These are phyloP conservation scores for Paratilapia polleni DNA, from an alignment of 2,113 vertebrate genomes.

Conservation along the genomic window DNA sequence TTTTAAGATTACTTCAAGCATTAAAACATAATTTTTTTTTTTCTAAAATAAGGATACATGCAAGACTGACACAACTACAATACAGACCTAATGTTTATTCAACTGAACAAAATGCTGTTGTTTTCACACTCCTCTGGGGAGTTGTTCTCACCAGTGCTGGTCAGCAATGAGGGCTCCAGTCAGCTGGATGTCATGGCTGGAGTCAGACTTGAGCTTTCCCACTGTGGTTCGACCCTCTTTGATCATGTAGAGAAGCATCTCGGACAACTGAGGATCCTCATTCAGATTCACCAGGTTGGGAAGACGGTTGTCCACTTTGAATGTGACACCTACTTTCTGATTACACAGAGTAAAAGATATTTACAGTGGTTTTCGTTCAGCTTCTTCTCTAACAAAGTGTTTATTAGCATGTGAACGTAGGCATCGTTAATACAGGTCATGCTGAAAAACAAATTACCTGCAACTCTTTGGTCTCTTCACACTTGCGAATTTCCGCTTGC, in stretches of 20 bases:
- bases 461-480: slow-evolving; percentile 89
- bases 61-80: neutral
- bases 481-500: slow-evolving; percentile 90
- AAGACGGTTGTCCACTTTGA: slow-evolving; percentile 91
- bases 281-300: slow-evolving; percentile 96
- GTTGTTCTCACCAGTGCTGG: slow-evolving; percentile 87
- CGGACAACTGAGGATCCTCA: slow-evolving; percentile 96
- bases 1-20: neutral
- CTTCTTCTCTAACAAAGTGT: neutral
- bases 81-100: neutral
- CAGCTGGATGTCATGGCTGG: slow-evolving; percentile 90
- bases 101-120: neutral
- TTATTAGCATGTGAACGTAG: neutral
- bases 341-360: neutral
- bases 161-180: slow-evolving; percentile 92
- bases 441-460: slow-evolving; percentile 80
- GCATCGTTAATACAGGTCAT: neutral
- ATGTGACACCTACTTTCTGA: slow-evolving; percentile 91
- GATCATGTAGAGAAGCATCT: slow-evolving; percentile 96
- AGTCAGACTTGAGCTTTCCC: slow-evolving; percentile 84
- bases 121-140: neutral
- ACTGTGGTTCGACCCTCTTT: slow-evolving; percentile 92
- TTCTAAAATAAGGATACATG: no score
- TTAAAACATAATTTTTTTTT: neutral
- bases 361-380: neutral